Conservation (phyloP, 1,140 invertebrate genomes). For the Drosophila tani region DNA sequence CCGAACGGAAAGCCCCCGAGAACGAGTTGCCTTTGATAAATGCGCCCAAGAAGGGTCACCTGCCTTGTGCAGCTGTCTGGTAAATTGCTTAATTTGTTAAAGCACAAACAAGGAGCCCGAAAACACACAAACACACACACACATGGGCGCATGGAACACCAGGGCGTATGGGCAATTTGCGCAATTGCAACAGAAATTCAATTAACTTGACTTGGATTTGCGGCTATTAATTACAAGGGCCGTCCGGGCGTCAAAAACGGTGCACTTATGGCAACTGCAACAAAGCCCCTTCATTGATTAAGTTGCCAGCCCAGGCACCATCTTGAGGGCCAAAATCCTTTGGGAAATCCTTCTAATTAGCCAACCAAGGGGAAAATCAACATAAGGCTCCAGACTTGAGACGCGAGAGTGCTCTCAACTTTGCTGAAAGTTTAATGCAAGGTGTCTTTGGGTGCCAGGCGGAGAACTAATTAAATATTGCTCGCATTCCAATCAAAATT, state of each 20-base stretch:
- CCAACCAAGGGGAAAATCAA: conserved; percentile 30
- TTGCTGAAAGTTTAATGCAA: conserved; percentile 28
- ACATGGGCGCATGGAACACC: not conserved
- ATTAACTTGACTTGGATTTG: conserved; percentile 61
- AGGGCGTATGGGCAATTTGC: conserved; percentile 54
- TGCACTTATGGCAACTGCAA: conserved; percentile 38
- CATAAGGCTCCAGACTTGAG: not conserved
- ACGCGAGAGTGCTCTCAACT: conserved; percentile 21
- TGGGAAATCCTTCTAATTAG: conserved; percentile 43
- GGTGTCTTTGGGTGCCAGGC: conserved; percentile 24
- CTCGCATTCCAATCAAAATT: conserved; percentile 53
- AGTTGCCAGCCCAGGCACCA: conserved; percentile 25
- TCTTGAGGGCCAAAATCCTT: not conserved
- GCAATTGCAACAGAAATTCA: conserved; percentile 75
- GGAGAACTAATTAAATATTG: conserved; percentile 45
- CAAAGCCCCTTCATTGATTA: conserved; percentile 46
- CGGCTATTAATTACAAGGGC: conserved; percentile 64
- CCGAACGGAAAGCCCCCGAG: conserved; percentile 32
- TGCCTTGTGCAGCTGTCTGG: conserved; percentile 48
- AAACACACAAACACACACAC: conserved; percentile 9
- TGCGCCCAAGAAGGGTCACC: conserved; percentile 62
- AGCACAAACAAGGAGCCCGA: conserved; percentile 34
- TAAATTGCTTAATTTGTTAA: conserved; percentile 79
- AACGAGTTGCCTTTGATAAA: conserved; percentile 65
- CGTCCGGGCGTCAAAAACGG: conserved; percentile 51